Conservation (phyloP, 2,113 vertebrate genomes). For the Peucedramus taeniatus region DNA sequence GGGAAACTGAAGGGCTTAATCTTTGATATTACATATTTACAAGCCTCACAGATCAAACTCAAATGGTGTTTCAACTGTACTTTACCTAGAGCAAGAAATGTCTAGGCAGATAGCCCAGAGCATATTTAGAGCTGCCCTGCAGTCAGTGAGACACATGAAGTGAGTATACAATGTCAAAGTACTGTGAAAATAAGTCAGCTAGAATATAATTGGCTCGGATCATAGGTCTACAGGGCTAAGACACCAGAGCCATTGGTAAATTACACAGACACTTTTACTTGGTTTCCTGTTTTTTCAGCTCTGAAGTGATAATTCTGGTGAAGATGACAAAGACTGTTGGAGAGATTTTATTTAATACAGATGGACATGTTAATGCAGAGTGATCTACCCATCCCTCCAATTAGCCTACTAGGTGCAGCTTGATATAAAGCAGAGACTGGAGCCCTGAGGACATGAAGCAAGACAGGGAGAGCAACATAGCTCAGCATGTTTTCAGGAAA, state of each 20-base stretch:
- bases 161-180: conserved; percentile 58
- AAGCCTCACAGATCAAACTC: conserved; percentile 59
- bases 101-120: conserved; percentile 67
- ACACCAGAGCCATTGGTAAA: conserved; percentile 8
- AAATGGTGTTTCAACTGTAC: conserved; percentile 59
- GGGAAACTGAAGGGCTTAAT: neutral
- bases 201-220: conserved; percentile 67
- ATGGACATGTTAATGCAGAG: conserved; percentile 69
- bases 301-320: conserved; percentile 56
- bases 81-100: conserved; percentile 73
- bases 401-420: conserved; percentile 66
- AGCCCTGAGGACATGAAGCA: conserved; percentile 77
- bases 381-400: conserved; percentile 67
- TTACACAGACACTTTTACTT: conserved; percentile 41
- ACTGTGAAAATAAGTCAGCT: conserved; percentile 64
- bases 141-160: conserved; percentile 65
- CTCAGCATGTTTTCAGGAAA: conserved; percentile 87
- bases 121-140: conserved; percentile 64
- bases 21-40: conserved; percentile 67
- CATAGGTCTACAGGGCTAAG: conserved; percentile 22
- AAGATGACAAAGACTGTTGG: conserved; percentile 47
- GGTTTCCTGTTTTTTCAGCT: conserved; percentile 55
- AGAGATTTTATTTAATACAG: conserved; percentile 65
- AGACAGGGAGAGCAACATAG: conserved; percentile 79
- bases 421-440: conserved; percentile 70